A percentile compares a stretch with the other conserved stretches of the same genome.
Evolutionary conservation across 2,888 invertebrate genomes (phyloP).

Genomic region (Stramonita haemastoma): DNA sequence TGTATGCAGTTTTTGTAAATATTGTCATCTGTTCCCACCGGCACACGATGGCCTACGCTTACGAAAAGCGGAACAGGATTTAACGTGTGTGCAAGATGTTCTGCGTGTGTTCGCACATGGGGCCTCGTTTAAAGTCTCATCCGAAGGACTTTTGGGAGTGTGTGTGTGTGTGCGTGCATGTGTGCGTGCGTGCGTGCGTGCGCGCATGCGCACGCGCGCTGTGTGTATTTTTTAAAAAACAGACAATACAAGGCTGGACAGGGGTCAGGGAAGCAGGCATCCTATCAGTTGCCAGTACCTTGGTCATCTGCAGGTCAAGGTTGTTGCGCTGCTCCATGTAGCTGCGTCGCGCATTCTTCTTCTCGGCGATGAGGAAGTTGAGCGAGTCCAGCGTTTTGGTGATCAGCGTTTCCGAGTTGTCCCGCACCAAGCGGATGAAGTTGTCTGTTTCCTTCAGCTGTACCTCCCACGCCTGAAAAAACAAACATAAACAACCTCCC

Average conservation of each 20-base stretch:
- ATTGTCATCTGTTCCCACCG: no score
- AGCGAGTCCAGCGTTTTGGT: slow-evolving; percentile 89
- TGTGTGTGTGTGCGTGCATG: neutral
- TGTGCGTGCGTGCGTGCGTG: slow-evolving; percentile 5
- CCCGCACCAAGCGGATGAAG: slow-evolving; percentile 87
- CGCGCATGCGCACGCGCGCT: neutral
- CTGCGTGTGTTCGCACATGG: no score
- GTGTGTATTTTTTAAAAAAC: neutral
- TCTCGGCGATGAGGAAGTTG: slow-evolving; percentile 86
- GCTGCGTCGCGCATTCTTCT: slow-evolving; percentile 89
- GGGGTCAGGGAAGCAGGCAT: neutral
- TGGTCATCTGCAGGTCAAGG: slow-evolving; percentile 88
- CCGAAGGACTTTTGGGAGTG: no score
- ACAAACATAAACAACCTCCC: neutral
- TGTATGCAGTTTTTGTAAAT: no score
- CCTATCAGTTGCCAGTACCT: slow-evolving; percentile 83
- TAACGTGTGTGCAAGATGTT: no score
- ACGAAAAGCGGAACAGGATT: no score
- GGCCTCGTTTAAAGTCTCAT: no score
- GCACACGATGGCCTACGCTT: no score
- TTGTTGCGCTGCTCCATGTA: slow-evolving; percentile 93
- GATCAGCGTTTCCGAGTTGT: slow-evolving; percentile 91
- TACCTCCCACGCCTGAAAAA: slow-evolving; percentile 82
- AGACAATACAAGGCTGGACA: neutral
- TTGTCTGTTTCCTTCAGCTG: slow-evolving; percentile 94